These are phyloP conservation scores for Apeltes quadracus DNA, from an alignment of 2,113 vertebrate species.

Conservation along the genomic window DNA sequence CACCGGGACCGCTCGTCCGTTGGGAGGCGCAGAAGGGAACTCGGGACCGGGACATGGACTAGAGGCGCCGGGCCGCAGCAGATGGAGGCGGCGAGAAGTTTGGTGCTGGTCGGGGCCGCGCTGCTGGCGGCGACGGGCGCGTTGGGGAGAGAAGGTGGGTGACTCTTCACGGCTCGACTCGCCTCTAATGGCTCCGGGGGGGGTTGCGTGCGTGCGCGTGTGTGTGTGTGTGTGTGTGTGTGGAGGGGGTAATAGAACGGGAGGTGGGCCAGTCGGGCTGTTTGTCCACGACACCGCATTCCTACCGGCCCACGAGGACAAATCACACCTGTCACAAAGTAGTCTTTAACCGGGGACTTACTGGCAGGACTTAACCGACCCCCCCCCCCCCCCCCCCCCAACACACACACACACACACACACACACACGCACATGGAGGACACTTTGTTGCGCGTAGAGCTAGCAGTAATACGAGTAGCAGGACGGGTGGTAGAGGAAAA, in stretches of 20 bases:
- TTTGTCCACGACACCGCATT: slow-evolving; percentile 54
- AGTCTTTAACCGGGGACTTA: background rate
- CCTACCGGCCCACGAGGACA: slow-evolving; percentile 26
- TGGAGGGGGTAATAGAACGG: background rate
- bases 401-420: too few relatives aligned
- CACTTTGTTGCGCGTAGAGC: background rate
- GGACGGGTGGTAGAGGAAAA: background rate
- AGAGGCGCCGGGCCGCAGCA: slow-evolving; percentile 57
- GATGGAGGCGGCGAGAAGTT: slow-evolving; percentile 83
- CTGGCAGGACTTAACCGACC: background rate
- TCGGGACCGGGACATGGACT: slow-evolving; percentile 67
- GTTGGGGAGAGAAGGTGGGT: slow-evolving; percentile 82
- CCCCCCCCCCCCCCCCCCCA: background rate
- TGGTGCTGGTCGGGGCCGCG: slow-evolving; percentile 75
- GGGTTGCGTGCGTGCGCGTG: too few relatives aligned
- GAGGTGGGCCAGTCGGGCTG: too few relatives aligned
- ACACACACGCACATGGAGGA: background rate
- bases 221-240: too few relatives aligned
- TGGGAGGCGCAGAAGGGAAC: background rate
- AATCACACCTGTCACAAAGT: slow-evolving; percentile 65
- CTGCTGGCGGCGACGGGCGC: slow-evolving; percentile 72
- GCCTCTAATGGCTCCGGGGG: background rate
- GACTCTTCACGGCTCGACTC: slow-evolving; percentile 19
- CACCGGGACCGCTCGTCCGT: accelerated
- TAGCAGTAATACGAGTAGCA: background rate